These are phyloP conservation scores for Wiebesia pumilae DNA, from an alignment of 1,140 invertebrate species.

Conservation along the genomic window DNA sequence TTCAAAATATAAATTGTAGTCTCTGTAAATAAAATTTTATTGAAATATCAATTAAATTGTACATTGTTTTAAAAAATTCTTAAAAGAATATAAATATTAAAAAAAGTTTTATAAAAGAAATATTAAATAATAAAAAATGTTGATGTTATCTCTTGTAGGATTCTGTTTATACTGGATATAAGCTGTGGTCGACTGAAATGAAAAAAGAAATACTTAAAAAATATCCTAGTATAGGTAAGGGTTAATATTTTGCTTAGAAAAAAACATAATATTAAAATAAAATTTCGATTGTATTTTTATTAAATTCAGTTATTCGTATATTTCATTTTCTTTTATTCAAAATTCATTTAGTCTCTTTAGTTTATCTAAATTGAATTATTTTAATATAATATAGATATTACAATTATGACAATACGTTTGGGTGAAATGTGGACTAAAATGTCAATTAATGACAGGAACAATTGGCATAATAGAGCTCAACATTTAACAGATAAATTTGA, in stretches of 20 bases:
- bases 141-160: not conserved
- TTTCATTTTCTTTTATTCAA: too few relatives aligned
- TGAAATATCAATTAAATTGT: not conserved
- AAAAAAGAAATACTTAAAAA: constrained; percentile 46
- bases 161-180: constrained; percentile 42
- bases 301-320: too few relatives aligned
- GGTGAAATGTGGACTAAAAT: constrained; percentile 49
- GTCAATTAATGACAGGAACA: constrained; percentile 41
- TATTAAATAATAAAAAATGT: not conserved
- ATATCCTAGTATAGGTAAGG: constrained; percentile 41
- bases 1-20: too few relatives aligned
- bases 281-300: too few relatives aligned
- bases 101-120: not conserved
- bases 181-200: constrained; percentile 37
- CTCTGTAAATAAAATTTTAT: too few relatives aligned
- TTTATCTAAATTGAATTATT: not conserved
- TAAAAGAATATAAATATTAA: not conserved
- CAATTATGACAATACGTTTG: constrained; percentile 43
- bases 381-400: constrained; percentile 20
- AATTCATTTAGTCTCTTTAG: too few relatives aligned
- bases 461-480: constrained; percentile 37
- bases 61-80: not conserved
- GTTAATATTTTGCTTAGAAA: not conserved
- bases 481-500: constrained; percentile 34
- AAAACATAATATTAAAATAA: not conserved